Percentiles rank a stretch among this genome's conserved stretches.
Evolutionary conservation across 2,888 invertebrate genomes (phyloP).

Genomic region (Idaea aversata): DNA sequence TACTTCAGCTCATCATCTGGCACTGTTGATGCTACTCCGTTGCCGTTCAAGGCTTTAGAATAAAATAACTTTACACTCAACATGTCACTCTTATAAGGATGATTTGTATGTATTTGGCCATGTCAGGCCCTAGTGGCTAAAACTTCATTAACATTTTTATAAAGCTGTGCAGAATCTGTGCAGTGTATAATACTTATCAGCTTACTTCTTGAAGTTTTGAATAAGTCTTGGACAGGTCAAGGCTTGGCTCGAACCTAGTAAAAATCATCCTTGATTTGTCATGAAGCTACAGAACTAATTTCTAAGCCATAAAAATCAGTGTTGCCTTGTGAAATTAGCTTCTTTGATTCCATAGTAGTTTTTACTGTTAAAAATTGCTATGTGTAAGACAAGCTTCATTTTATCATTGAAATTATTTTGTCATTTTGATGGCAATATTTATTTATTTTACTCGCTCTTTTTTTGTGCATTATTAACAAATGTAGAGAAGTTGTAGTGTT

Average conservation of each 20-base stretch:
- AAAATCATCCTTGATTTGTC: too few relatives aligned
- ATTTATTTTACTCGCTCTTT: conserved; percentile 17
- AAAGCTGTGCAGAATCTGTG: too few relatives aligned
- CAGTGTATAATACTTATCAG: too few relatives aligned
- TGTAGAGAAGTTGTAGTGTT: conserved; percentile 12
- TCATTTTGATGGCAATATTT: conserved; percentile 5
- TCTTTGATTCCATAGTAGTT: background rate
- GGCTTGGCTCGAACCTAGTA: background rate
- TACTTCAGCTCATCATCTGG: conserved; percentile 56
- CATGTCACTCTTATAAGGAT: too few relatives aligned
- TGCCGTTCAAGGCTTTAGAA: conserved; percentile 70
- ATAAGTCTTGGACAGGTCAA: background rate
- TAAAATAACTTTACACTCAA: conserved; percentile 26
- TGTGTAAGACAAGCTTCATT: background rate
- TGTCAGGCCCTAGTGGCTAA: too few relatives aligned
- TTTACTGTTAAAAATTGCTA: background rate
- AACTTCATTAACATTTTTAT: too few relatives aligned
- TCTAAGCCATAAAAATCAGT: background rate
- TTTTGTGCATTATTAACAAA: conserved; percentile 20
- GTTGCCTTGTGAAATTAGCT: background rate
- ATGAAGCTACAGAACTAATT: background rate
- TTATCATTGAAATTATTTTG: conserved; percentile 1
- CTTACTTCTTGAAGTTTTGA: too few relatives aligned
- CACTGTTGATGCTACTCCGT: conserved; percentile 50
- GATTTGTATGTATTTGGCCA: too few relatives aligned